Evolutionary conservation across 1,140 invertebrate genomes (phyloP), one percentile per base, ranked within the genome.

Genomic region (Odontomachus brunneus): DNA sequence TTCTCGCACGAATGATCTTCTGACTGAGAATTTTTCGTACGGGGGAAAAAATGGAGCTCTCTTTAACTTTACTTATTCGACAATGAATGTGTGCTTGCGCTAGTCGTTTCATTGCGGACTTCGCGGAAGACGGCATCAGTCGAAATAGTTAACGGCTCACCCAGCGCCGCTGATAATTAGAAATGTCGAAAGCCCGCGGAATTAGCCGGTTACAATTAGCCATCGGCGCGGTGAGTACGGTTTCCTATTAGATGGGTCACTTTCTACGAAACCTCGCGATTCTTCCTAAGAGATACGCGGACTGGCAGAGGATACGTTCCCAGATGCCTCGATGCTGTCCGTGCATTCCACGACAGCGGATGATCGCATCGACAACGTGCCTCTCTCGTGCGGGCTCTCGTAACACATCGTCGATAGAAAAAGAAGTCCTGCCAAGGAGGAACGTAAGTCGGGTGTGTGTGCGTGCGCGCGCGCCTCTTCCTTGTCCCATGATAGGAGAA

Each of bases 401-500:
- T 22, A 65, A 66, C 53, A 66, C 53, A 55, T 51, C 24, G n/a
- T 24, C 2, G 11, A 1, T 24, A 75, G 78, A 85, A 86, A 85
- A 85, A 82, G 51, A 72, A 73, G 48, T 57, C 59, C 49, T 33
- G 73, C 49, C 60, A 62, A 69, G 55, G 63, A 33, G 51, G 22
- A 80, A 84, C 65, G 63, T 33, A 57, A 22, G 19, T 38, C 59
- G 59, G 59, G 29, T 24, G 19, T 82, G 80, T 65, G n/a, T n/a
- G n/a, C n/a, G n/a, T n/a, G n/a, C n/a, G n/a, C n/a, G n/a, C n/a
- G 80, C 84, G 82, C 65, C 72, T 87, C 72, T 83, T 87, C 72
- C 85, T 67, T 75, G 53, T 67, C 69, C n/a, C 66, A 63, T 26
- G 48, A 71, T 71, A 57, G 75, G 75, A 80, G 55, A 65, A 60